These are phyloP conservation scores for Cephus pulcher DNA, from an alignment of 2,888 invertebrate species.

Conservation along the genomic window DNA sequence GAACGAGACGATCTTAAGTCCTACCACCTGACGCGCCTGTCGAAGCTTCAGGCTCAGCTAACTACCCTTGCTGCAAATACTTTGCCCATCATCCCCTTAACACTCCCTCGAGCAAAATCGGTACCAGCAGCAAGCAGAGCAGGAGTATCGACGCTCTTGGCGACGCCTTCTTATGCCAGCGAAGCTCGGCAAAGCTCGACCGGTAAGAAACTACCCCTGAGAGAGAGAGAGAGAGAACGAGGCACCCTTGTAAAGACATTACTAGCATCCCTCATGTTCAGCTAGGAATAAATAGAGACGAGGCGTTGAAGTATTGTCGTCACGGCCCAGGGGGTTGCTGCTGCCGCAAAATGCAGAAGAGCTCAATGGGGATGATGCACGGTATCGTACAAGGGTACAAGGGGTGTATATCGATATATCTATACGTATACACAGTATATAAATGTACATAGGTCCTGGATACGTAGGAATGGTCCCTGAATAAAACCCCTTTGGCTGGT, in stretches of 20 bases:
- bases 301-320: slow-evolving; percentile 4
- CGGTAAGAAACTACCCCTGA: background rate
- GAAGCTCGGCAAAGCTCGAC: background rate
- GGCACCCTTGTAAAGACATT: background rate
- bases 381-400: background rate
- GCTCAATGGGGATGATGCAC: slow-evolving; percentile 1
- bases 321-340: background rate
- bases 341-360: background rate
- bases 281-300: background rate
- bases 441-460: background rate
- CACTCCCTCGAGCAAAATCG: background rate
- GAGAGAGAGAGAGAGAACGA: too few relatives aligned
- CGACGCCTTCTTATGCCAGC: background rate
- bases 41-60: background rate
- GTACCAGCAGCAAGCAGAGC: background rate
- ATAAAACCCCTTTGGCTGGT: slow-evolving; percentile 46
- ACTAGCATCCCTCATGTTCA: background rate
- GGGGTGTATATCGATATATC: background rate
- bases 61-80: background rate
- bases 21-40: background rate
- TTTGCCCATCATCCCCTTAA: background rate
- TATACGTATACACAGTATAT: background rate
- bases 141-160: background rate
- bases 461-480: slow-evolving; percentile 35
- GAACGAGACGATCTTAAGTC: background rate